Base-by-base conservation (phyloP, 2,888 invertebrate genomes). In the Thera britannica region DNA sequence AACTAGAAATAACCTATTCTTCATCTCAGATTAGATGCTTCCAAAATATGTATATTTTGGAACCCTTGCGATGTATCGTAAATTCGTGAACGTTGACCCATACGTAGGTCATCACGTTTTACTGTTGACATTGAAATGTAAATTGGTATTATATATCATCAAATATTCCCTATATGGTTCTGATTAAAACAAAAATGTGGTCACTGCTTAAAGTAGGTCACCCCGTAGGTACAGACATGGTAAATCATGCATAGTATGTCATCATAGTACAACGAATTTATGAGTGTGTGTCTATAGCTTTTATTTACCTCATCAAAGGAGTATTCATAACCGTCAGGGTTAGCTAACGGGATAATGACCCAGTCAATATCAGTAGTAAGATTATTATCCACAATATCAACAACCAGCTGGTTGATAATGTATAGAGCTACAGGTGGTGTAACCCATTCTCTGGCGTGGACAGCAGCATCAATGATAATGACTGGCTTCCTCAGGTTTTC, bases 261-360 rank as follows among this genome's bases (percentile, higher is more conserved):
- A 67, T 11, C 48, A 48, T 38, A 48, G 48, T 48, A 67, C 9
- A 56, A 58, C 3, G 41, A 67, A 48, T 56, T 35, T 49, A 35
- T 5, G 5, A 41, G 41, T 23, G 44, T 5, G 7, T 6, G 23
- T 23, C 23, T 6, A 12, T 11, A 23, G 51, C 46, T 77, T 83
- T 46, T 0, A 4, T 11, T 88, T 88, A 94, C 95, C 81, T 83
- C 85, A 1, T 90, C 84, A 69, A 94, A 93, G 0, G 95, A 94
- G 85, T 94, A 96, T 79, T 95, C 95, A 76, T 97, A 97, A n/a
- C 97, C 97, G 80, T 97, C 97, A 9, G 96, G 96, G 83, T 97
- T 97, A 12, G 95, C 88, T 54, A 95, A 82, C 0, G 97, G 97
- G 46, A 96, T 88, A 69, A 96, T 94, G 76, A 94, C 89, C 95